Percentiles rank a stretch among this genome's conserved stretches.
Evolutionary conservation across 2,888 invertebrate species (phyloP).

Genomic region (Hydropsyche betteni): DNA sequence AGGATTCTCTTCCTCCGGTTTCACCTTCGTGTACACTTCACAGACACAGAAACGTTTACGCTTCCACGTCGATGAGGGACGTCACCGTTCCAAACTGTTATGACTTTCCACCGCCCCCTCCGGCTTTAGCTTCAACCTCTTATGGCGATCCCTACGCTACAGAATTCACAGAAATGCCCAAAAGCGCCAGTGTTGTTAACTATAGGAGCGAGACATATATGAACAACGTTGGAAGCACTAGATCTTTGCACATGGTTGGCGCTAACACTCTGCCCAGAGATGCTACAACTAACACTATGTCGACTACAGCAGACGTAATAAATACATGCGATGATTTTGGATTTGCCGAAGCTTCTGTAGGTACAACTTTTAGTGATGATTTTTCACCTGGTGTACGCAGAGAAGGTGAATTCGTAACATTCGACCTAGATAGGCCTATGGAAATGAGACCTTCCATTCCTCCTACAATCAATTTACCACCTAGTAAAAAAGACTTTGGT

Average conservation of each 20-base stretch:
- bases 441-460: constrained; percentile 57
- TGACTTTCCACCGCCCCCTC: constrained; percentile 72
- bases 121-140: constrained; percentile 70
- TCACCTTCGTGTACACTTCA: constrained; percentile 69
- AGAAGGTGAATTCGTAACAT: constrained; percentile 76
- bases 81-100: constrained; percentile 67
- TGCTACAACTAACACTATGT: constrained; percentile 75
- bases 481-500: constrained; percentile 60
- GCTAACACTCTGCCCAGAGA: constrained; percentile 64
- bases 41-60: constrained; percentile 60
- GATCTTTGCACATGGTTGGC: constrained; percentile 47
- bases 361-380: constrained; percentile 58
- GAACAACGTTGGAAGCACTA: constrained; percentile 46
- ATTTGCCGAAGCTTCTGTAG: constrained; percentile 45
- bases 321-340: constrained; percentile 58
- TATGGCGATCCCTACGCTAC: constrained; percentile 58
- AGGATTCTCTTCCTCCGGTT: constrained; percentile 58
- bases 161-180: constrained; percentile 60
- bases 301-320: constrained; percentile 71
- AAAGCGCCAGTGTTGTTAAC: constrained; percentile 65
- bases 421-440: constrained; percentile 70
- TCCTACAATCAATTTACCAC: constrained; percentile 58
- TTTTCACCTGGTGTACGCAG: constrained; percentile 66
- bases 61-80: constrained; percentile 69
- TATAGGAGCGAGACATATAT: constrained; percentile 42